phyloP scores from a whole-genome alignment of 1,140 invertebrate genomes.

The Chrysomallon squamiferum region DNA sequence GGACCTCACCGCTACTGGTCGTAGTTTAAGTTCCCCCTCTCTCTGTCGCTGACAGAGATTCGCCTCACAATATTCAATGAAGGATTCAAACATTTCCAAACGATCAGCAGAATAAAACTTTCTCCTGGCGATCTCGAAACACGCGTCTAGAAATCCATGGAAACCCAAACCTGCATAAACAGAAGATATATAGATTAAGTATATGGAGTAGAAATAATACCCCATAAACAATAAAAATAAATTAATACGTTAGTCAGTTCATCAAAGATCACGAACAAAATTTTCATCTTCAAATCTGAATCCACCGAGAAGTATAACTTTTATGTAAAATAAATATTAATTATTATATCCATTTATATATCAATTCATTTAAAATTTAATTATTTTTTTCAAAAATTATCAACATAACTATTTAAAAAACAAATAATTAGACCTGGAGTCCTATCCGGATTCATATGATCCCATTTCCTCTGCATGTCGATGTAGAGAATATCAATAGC shows the following conservation, averaged over 20 bases:
- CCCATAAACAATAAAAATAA: too few species aligned
- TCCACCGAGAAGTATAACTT: too few species aligned
- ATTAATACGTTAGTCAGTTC: too few species aligned
- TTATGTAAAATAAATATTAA: too few species aligned
- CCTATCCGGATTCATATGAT: constrained; percentile 54
- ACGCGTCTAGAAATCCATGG: constrained; percentile 52
- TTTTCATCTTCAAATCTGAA: too few species aligned
- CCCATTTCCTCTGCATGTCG: constrained; percentile 57
- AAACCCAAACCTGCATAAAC: constrained; percentile 45
- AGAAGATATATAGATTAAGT: too few species aligned
- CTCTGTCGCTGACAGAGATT: constrained; percentile 19
- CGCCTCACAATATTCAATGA: constrained; percentile 41
- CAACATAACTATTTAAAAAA: too few species aligned
- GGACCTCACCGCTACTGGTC: constrained; percentile 1
- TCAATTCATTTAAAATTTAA: too few species aligned
- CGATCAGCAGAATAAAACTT: constrained; percentile 27
- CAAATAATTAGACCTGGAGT: constrained; percentile 55
- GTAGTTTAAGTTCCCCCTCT: background rate
- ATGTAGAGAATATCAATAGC: constrained; percentile 59
- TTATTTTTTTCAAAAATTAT: too few species aligned
- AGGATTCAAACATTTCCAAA: constrained; percentile 30
- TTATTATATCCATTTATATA: too few species aligned
- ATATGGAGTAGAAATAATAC: background rate
- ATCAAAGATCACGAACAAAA: too few species aligned
- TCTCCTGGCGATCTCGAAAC: constrained; percentile 38